Conservation (phyloP, 2,888 invertebrate genomes). For the Amblyteles armatorius region DNA sequence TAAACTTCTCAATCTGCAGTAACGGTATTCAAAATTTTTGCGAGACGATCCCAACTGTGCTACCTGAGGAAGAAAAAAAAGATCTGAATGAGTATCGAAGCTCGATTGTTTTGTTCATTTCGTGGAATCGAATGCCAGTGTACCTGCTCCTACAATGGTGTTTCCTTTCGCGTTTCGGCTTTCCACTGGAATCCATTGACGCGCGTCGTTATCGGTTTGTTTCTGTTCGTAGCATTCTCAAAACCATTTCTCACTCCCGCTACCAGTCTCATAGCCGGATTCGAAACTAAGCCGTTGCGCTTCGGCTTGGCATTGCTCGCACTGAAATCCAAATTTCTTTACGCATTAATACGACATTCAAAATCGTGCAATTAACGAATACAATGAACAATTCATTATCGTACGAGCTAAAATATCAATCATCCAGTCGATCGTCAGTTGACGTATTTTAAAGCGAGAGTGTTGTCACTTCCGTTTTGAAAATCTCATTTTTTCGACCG, state of each 20-base stretch:
- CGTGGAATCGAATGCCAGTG: background rate
- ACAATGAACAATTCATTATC: background rate
- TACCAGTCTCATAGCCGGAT: conserved; percentile 93
- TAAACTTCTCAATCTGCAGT: conserved; percentile 78
- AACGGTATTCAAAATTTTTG: conserved; percentile 71
- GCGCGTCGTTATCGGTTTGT: conserved; percentile 83
- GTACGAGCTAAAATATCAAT: background rate
- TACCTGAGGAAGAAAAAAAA: conserved; percentile 66
- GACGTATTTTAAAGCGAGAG: too few relatives aligned
- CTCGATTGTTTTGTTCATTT: conserved; percentile 8
- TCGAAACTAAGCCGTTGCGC: conserved; percentile 94
- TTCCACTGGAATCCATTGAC: conserved; percentile 92
- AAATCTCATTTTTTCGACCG: too few relatives aligned
- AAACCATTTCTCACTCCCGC: conserved; percentile 91
- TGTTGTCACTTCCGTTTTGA: too few relatives aligned
- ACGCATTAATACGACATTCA: background rate
- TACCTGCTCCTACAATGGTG: conserved; percentile 87
- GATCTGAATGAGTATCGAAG: background rate
- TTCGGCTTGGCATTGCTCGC: conserved; percentile 88
- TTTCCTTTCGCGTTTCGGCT: conserved; percentile 89
- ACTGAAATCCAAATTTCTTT: conserved; percentile 71
- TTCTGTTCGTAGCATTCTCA: conserved; percentile 86
- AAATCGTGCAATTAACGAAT: background rate
- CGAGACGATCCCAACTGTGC: conserved; percentile 70
- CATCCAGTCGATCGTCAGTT: too few relatives aligned